Evolutionary conservation across 2,797 vertebrate genomes (phyloP), one percentile per base, ranked within the genome.

Genomic region (Muraenolepis orangiensis): DNA sequence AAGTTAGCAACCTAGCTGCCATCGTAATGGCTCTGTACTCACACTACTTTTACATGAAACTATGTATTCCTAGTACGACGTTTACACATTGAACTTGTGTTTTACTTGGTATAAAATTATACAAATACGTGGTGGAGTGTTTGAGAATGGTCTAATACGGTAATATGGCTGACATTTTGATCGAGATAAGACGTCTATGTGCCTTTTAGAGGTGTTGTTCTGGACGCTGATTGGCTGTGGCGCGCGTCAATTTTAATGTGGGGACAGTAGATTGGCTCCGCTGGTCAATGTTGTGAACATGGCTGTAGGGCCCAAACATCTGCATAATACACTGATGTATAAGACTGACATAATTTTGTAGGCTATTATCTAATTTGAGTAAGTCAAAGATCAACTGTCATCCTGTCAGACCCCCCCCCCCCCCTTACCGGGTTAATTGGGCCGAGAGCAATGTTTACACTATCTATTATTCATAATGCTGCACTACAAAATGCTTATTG

Each of bases 141-240:
- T 40, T 36, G 2, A 76, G 76, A 66, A 83, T 23, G 57, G 23
- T 84, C 82, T 74, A 73, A 78, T 87, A 91, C 84, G 86, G 91
- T 92, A 91, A 94, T 90, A 95, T 93, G 93, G 94, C 93, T 93
- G 94, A 94, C 94, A 94, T 92, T 91, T 94, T 91, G 88, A 90
- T 93, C 40, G 87, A 89, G 91, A 89, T 89, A 89, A 88, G 88
- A 82, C 79, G 87, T 79, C 81, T 69, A 86, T 64, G 89, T n/a
- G n/a, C n/a, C 89, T 89, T 86, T 82, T 82, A 84, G 76, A 81
- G 81, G 64, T 68, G 30, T 64, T 69, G 38, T 87, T 80, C 79
- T 76, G n/a, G 34, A 80, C 67, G 71, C 73, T 78, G 82, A 92
- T 93, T 94, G 93, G 93, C 64, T 84, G 12, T 0, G 14, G 0